phyloP scores from a whole-genome alignment of 2,797 vertebrate genomes.

The Microhierax caerulescens region DNA sequence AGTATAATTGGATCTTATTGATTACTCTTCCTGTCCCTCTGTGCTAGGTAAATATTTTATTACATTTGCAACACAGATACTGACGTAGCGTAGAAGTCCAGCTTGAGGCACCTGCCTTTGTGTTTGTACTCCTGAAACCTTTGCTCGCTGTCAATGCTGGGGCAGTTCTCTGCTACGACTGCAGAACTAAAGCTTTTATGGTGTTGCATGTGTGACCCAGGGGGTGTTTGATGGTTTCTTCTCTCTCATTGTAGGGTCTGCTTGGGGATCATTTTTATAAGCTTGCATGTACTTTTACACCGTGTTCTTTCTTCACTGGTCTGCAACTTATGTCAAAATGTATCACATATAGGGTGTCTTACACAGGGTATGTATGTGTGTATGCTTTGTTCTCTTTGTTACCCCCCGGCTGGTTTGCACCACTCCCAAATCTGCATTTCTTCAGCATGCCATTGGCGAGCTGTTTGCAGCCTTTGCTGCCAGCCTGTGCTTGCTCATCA shows the following conservation, averaged over 20 bases:
- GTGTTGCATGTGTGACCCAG: accelerated
- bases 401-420: background rate
- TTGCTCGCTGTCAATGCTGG: background rate
- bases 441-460: background rate
- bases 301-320: background rate
- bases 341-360: background rate
- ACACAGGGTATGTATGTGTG: background rate
- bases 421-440: background rate
- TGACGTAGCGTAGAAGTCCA: accelerated
- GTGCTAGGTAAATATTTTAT: background rate
- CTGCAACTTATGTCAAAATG: background rate
- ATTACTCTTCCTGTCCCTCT: background rate
- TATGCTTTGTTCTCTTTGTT: background rate
- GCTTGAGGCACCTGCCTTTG: background rate
- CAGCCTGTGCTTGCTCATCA: background rate
- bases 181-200: background rate
- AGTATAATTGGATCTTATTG: background rate
- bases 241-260: background rate
- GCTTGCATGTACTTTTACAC: background rate
- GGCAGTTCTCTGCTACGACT: background rate
- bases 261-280: background rate
- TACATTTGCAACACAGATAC: background rate
- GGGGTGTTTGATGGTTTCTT: background rate
- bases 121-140: background rate
- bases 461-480: background rate